Conservation (phyloP, 2,113 vertebrate species). For the Rhabdornis inornatus region DNA sequence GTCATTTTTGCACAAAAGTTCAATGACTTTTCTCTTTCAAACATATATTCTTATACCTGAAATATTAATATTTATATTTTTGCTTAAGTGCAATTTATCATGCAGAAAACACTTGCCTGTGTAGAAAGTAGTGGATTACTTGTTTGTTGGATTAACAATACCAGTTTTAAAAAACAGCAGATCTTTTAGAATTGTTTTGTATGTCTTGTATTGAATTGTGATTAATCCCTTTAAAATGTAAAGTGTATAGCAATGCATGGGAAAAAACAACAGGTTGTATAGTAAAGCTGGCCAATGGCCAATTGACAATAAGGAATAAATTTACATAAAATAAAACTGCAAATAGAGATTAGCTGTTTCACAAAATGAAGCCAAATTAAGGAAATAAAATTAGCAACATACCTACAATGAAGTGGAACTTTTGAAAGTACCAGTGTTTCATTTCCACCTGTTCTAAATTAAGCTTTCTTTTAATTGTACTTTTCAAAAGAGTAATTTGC, state of each 20-base stretch:
- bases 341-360: slow-evolving; percentile 15
- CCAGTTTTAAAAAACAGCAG: not conserved
- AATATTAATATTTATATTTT: not conserved
- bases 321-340: not conserved
- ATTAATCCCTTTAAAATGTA: not conserved
- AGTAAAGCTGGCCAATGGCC: not conserved
- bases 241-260: not conserved
- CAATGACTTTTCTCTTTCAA: not conserved
- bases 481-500: not conserved
- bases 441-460: slow-evolving; percentile 5
- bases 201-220: not conserved
- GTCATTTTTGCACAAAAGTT: not conserved
- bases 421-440: not conserved
- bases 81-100: not conserved
- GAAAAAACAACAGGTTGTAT: not conserved
- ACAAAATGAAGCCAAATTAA: slow-evolving; percentile 10
- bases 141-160: not conserved
- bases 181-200: not conserved
- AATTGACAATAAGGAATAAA: not conserved
- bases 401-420: not conserved
- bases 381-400: slow-evolving; percentile 7
- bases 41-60: not conserved
- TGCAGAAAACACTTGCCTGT: not conserved
- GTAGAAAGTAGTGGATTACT: not conserved
- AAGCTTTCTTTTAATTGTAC: not conserved